These are phyloP conservation scores for Tauraco erythrolophus DNA, from an alignment of 2,113 vertebrate genomes.

Conservation along the genomic window DNA sequence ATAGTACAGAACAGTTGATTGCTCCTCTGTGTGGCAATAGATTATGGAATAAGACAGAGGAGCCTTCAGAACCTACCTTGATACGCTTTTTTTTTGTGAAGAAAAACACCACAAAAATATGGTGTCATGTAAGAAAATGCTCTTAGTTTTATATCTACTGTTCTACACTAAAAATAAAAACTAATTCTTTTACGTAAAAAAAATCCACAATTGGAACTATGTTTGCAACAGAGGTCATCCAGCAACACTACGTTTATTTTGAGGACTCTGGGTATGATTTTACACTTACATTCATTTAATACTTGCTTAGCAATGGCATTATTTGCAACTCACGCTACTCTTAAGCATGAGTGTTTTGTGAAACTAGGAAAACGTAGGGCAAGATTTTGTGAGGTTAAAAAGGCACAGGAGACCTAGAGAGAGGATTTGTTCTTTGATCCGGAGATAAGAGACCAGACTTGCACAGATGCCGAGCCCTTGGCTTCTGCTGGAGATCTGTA, in stretches of 20 bases:
- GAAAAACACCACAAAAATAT: not conserved
- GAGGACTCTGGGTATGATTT: not conserved
- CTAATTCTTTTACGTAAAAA: not conserved
- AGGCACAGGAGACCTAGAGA: conserved; percentile 30
- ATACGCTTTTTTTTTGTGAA: not conserved
- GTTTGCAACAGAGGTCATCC: not conserved
- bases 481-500: conserved; percentile 2
- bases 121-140: not conserved
- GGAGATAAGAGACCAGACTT: not conserved
- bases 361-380: not conserved
- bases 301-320: not conserved
- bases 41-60: not conserved
- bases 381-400: conserved; percentile 28
- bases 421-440: conserved; percentile 55
- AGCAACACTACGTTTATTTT: not conserved
- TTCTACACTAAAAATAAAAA: not conserved
- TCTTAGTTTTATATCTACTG: not conserved
- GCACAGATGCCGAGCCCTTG: not conserved
- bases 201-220: not conserved
- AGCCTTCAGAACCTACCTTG: not conserved
- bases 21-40: not conserved
- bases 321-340: not conserved
- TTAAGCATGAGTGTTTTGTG: not conserved
- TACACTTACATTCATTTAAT: not conserved
- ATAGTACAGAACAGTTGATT: not conserved